Evolutionary conservation across 2,113 vertebrate species (phyloP).

Genomic region (Murina feae): DNA sequence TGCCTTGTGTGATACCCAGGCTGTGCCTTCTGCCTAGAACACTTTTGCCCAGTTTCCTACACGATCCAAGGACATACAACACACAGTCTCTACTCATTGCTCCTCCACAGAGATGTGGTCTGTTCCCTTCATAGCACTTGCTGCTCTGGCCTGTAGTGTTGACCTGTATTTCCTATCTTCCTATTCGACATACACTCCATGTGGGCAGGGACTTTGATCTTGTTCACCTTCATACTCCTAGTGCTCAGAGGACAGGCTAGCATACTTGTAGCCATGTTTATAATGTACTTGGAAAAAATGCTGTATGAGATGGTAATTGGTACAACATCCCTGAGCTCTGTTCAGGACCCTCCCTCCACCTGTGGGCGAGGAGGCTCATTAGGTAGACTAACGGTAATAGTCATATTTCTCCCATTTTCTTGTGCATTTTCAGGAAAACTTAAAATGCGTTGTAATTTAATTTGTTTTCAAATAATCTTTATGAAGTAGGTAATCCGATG

Average conservation of each 20-base stretch:
- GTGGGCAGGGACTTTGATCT: background rate
- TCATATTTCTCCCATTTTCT: background rate
- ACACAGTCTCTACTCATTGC: background rate
- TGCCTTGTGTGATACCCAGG: background rate
- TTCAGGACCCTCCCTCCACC: background rate
- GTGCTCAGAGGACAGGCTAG: background rate
- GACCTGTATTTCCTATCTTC: background rate
- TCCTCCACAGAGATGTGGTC: background rate
- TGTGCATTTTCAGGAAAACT: background rate
- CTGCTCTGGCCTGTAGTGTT: background rate
- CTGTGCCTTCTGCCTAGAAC: background rate
- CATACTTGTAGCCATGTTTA: background rate
- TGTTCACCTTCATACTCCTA: background rate
- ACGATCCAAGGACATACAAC: background rate
- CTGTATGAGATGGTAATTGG: background rate
- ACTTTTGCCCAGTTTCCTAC: too few species aligned
- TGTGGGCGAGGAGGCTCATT: accelerated
- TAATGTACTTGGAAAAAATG: background rate
- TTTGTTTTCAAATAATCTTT: background rate
- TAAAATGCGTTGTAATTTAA: background rate
- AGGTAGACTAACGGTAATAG: background rate
- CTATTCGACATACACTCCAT: background rate
- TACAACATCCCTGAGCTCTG: background rate
- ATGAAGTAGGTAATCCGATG: background rate
- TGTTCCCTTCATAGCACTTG: background rate